Conservation (phyloP, 2,797 vertebrate species). For the Scyliorhinus canicula region DNA sequence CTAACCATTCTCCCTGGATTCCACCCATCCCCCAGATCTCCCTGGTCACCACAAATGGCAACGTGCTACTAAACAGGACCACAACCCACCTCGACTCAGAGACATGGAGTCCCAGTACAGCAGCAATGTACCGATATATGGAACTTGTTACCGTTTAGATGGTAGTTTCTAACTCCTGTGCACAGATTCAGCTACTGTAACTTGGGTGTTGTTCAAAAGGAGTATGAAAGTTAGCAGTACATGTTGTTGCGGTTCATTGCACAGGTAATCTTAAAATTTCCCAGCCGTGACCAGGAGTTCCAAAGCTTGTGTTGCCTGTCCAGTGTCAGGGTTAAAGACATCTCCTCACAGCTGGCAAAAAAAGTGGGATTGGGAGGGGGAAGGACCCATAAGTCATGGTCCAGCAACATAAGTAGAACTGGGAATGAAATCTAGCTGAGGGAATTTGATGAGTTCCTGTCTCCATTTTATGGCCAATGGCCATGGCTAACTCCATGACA, state of each 20-base stretch:
- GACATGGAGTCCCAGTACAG: background rate
- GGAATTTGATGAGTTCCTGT: background rate
- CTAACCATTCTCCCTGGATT: no score
- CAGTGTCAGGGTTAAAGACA: background rate
- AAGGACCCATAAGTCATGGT: background rate
- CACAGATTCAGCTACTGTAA: background rate
- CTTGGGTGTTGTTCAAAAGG: background rate
- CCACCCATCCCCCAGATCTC: no score
- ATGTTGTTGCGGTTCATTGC: no score
- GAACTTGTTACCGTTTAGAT: background rate
- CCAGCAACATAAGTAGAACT: background rate
- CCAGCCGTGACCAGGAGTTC: background rate
- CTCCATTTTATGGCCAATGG: background rate
- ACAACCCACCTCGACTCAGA: no score
- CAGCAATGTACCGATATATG: background rate
- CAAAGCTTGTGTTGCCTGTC: background rate
- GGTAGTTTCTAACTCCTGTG: background rate
- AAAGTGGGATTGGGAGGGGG: background rate
- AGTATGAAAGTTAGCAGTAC: background rate
- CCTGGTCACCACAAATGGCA: no score
- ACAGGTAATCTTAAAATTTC: background rate
- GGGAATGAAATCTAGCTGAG: background rate
- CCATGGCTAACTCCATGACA: background rate
- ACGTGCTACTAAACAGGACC: no score
- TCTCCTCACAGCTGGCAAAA: background rate